A percentile compares a stretch with the other conserved stretches of the same genome.
These are phyloP conservation scores for honey bee (Apis mellifera) DNA, from an alignment of 1,140 invertebrate genomes.

Conservation along the genomic window Amel_HAv3.1 CM009932.2:11613501-11614000, in stretches of 20 bases:
- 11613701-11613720: neutral
- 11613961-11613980: slow-evolving; percentile 75
- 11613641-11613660: neutral
- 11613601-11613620: neutral
- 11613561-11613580: neutral
- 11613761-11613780: neutral
- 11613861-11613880: slow-evolving; percentile 29
- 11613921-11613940: slow-evolving; percentile 56
- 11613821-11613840: neutral
- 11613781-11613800: neutral
- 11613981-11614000: slow-evolving; percentile 74
- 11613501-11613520: neutral
- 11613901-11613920: slow-evolving; percentile 59
- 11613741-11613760: neutral
- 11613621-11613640: neutral
- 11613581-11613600: too few species aligned
- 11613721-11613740: neutral
- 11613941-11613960: slow-evolving; percentile 69
- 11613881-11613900: slow-evolving; percentile 46
- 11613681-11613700: neutral
- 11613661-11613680: neutral
- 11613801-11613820: neutral
- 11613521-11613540: too few species aligned
- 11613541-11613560: neutral
- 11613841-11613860: slow-evolving; percentile 44